phyloP scores from a whole-genome alignment of 2,888 invertebrate genomes.

The Barypeithes pellucidus region DNA sequence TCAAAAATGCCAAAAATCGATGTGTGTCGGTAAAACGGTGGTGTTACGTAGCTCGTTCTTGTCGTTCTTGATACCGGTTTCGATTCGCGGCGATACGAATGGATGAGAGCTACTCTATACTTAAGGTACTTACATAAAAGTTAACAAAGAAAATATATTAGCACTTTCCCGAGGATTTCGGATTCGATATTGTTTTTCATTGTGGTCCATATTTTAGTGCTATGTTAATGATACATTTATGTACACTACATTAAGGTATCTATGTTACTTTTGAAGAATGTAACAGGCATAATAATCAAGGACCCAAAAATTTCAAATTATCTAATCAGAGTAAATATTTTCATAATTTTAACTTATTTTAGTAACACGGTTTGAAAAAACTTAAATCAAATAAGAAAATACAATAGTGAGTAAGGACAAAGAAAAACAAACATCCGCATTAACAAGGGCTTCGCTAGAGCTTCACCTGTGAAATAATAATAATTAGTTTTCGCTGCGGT shows the following conservation, averaged over 20 bases:
- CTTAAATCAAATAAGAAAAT: background rate
- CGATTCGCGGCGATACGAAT: no score
- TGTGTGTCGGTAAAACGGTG: no score
- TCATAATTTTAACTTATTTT: background rate
- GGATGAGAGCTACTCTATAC: no score
- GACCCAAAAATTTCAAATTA: background rate
- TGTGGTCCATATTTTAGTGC: conserved; percentile 26
- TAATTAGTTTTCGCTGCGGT: no score
- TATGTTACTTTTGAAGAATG: no score
- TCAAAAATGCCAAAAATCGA: no score
- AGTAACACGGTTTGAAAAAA: background rate
- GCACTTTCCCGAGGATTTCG: conserved; percentile 30
- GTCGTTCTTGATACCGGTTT: no score
- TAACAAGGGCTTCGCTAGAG: no score
- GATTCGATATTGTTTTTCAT: conserved; percentile 12
- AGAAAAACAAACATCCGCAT: background rate
- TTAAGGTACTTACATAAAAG: conserved; percentile 40
- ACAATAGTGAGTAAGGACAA: no score
- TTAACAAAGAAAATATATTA: conserved; percentile 39
- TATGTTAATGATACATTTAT: background rate
- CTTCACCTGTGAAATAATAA: no score
- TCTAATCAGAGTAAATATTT: conserved; percentile 36
- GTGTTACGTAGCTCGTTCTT: no score
- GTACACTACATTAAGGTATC: no score
- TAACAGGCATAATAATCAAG: background rate